These are phyloP conservation scores for Elephantulus edwardii DNA, from an alignment of 2,113 vertebrate genomes.

Conservation along the genomic window DNA sequence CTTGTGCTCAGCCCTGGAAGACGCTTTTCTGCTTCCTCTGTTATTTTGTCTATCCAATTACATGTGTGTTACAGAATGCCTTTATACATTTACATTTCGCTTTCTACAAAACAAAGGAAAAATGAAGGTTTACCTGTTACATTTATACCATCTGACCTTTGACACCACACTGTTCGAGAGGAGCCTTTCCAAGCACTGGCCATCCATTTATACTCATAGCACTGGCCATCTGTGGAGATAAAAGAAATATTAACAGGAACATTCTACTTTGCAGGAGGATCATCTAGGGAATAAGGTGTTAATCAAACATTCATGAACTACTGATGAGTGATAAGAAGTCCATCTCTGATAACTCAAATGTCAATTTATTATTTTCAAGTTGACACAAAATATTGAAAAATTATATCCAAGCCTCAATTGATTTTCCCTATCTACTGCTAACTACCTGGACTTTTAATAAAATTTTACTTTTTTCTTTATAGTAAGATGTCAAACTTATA, in stretches of 20 bases:
- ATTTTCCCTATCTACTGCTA: not conserved
- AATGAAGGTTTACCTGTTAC: slow-evolving; percentile 90
- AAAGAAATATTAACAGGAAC: not conserved
- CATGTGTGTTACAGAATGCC: not conserved
- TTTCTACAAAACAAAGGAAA: not conserved
- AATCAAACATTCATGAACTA: not conserved
- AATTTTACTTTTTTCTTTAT: not conserved
- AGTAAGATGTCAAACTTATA: not conserved
- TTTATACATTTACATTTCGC: too few species aligned
- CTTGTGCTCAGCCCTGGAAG: not conserved
- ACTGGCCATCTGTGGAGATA: slow-evolving; percentile 90
- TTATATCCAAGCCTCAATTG: not conserved
- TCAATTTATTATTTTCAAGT: not conserved
- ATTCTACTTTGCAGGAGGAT: not conserved
- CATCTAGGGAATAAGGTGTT: not conserved
- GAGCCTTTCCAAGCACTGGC: slow-evolving; percentile 92
- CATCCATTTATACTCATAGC: slow-evolving; percentile 96
- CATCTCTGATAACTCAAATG: not conserved
- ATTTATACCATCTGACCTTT: slow-evolving; percentile 96
- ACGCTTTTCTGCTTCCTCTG: not conserved
- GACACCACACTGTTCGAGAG: slow-evolving; percentile 92
- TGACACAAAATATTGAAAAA: not conserved
- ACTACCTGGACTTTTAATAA: not conserved
- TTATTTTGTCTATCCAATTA: not conserved
- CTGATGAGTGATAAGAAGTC: not conserved